Evolutionary conservation across 2,113 vertebrate species (phyloP), one percentile per base, ranked within the genome.

Genomic region (Pithys albifrons): DNA sequence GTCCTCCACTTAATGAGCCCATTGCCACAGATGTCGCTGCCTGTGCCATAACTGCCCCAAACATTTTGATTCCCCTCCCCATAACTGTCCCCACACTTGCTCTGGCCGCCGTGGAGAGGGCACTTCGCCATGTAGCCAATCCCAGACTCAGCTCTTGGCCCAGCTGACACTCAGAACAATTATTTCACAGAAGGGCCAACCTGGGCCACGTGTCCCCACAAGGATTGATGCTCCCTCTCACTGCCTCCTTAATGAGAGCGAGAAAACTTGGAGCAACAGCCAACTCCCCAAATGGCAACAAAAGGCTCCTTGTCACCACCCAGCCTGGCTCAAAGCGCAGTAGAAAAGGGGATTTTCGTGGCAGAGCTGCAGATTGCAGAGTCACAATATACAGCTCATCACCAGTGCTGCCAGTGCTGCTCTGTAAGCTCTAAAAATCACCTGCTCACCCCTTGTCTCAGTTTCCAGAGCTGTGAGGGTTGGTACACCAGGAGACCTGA

Each of bases 251-350:
- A 48, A 64, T 24, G 57, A 83, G 66, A 76, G 11, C 1, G 7
- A 6, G 10, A 79, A 59, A 74, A 57, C 57, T 51, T 19, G 2
- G 71, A 85, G 85, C 82, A 74, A n/a, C 58, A 90, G 82, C 75
- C 88, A 96, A 5, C 59, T 94, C 67, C 85, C 89, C 33, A 3
- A 81, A 92, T 17, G 86, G 83, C 94, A 93, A 83, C 82, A 93
- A 88, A 88, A 95, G 64, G 6, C 57, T 94, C 78, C 76, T 88
- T 95, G 75, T 88, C 72, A 2, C 81, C 88, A 45, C 41, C 29
- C 45, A 83, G 64, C 17, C 75, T 91, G 67, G 49, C 67, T 95
- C 88, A 45, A 83, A 89, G 29, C 5, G 37, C 10, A 77, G 39
- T 9, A 71, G 79, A 59, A 79, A 93, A 59, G 46, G 31, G 51